phyloP scores from a whole-genome alignment of 2,888 invertebrate genomes.

The Drosophila melanocephala region DNA sequence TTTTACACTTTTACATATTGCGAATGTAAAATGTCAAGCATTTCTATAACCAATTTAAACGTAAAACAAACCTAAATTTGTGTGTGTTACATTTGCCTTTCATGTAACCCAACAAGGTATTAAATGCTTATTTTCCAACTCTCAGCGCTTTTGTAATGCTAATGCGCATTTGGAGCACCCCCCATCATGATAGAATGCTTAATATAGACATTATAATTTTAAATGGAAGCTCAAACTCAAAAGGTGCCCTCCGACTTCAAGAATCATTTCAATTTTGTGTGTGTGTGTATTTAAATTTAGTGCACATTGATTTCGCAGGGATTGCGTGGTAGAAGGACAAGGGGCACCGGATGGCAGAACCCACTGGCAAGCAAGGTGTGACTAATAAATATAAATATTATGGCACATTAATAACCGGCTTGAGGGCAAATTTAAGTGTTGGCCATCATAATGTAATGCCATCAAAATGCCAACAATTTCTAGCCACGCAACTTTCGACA shows the following conservation, averaged over 20 bases:
- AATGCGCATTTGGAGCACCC: background rate
- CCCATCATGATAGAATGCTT: background rate
- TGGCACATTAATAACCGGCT: constrained; percentile 66
- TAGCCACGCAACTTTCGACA: constrained; percentile 59
- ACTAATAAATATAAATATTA: constrained; percentile 54
- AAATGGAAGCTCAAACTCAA: constrained; percentile 11
- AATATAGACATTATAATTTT: constrained; percentile 28
- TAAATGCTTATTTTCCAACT: background rate
- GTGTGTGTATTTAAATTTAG: constrained; percentile 42
- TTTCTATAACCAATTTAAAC: background rate
- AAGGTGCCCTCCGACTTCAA: constrained; percentile 3
- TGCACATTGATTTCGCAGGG: constrained; percentile 30
- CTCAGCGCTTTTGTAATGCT: background rate
- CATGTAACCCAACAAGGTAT: constrained; percentile 2
- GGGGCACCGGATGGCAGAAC: background rate
- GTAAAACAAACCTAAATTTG: background rate
- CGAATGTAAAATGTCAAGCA: background rate
- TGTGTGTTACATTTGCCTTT: background rate
- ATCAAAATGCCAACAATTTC: constrained; percentile 69
- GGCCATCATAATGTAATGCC: constrained; percentile 52
- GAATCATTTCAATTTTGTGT: constrained; percentile 18
- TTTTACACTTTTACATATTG: background rate
- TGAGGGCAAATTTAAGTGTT: constrained; percentile 30
- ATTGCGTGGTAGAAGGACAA: background rate
- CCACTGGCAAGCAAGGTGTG: constrained; percentile 9